Percentiles rank a stretch among this genome's conserved stretches.
Evolutionary conservation across 2,797 vertebrate species (phyloP).

Genomic region (Otolemur crassicaudatus): DNA sequence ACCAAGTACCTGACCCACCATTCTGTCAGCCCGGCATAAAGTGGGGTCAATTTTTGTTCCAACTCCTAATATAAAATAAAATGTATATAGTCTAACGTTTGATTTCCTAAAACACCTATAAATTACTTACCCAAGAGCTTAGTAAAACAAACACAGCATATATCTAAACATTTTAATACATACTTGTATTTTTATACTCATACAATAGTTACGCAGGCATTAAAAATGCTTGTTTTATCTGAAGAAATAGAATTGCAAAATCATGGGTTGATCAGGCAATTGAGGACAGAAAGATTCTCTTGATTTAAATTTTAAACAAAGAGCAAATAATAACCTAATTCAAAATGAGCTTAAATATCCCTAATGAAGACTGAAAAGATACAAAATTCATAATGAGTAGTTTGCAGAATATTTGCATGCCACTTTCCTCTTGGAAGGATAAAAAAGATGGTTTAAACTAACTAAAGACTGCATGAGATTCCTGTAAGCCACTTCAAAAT

Average conservation of each 20-base stretch:
- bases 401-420: constrained; percentile 3
- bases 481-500: background rate
- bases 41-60: constrained; percentile 99
- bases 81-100: background rate
- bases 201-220: background rate
- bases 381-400: constrained; percentile 13
- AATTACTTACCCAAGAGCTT: background rate
- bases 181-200: constrained; percentile 34
- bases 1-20: constrained; percentile 99
- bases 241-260: constrained; percentile 18
- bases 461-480: background rate
- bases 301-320: constrained; percentile 54
- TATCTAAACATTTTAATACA: constrained; percentile 1
- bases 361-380: background rate
- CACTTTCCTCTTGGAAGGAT: background rate
- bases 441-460: background rate
- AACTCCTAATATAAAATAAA: constrained; percentile 91
- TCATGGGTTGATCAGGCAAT: background rate
- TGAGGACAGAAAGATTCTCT: constrained; percentile 12
- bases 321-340: constrained; percentile 3
- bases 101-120: background rate
- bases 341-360: constrained; percentile 20
- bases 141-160: constrained; percentile 25
- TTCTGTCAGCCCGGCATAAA: constrained; percentile 96
- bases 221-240: background rate